Conservation (phyloP, 2,113 vertebrate genomes). For the Baryphthengus martii region DNA sequence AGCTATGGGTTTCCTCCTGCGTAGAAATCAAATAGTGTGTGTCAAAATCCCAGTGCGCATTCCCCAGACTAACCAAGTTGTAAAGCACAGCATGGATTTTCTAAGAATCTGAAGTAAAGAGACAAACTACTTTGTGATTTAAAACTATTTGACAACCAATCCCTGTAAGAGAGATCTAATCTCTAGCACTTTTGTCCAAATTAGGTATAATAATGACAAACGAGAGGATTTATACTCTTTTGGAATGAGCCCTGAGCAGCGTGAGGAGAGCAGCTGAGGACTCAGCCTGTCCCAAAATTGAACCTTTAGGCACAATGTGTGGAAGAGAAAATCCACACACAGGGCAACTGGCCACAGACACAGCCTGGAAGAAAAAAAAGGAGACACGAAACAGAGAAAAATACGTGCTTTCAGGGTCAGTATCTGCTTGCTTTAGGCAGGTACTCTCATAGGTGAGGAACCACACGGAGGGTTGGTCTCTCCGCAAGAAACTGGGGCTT, state of each 20-base stretch:
- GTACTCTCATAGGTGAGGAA: background rate
- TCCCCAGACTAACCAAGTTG: background rate
- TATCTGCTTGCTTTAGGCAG: background rate
- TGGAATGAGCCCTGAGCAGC: background rate
- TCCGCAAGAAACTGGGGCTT: background rate
- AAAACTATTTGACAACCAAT: background rate
- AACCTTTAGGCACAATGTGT: rapidly evolving
- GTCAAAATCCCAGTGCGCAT: background rate
- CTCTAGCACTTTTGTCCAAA: background rate
- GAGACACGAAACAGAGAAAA: background rate
- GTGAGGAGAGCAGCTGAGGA: background rate
- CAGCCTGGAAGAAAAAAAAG: background rate
- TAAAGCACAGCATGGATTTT: background rate
- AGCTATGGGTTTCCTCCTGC: background rate
- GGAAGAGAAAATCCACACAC: background rate
- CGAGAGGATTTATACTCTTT: background rate
- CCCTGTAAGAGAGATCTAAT: background rate
- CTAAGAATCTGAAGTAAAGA: background rate
- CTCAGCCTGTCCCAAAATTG: background rate
- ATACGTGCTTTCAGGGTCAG: background rate
- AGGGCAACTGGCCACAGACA: background rate
- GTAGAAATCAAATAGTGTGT: rapidly evolving
- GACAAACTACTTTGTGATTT: background rate
- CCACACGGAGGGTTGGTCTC: background rate
- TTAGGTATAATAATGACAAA: background rate